Evolutionary conservation across 2,113 vertebrate genomes (phyloP).

Genomic region (Perca fluviatilis): DNA sequence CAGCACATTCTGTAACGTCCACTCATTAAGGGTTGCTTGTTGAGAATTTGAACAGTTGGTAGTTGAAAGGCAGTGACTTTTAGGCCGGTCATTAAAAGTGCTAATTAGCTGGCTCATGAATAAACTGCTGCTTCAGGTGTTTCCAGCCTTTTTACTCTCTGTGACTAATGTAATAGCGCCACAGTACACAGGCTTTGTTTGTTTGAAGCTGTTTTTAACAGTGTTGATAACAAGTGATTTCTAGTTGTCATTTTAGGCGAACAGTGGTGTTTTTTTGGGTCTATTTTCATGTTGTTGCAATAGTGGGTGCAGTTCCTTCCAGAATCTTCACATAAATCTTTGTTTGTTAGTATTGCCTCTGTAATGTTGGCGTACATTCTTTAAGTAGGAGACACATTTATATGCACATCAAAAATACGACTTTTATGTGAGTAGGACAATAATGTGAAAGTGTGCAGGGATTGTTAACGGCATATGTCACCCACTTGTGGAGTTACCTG

Average conservation of each 20-base stretch:
- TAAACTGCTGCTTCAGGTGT: constrained; percentile 5
- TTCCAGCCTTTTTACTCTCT: background rate
- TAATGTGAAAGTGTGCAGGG: background rate
- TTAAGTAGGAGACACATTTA: background rate
- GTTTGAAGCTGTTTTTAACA: background rate
- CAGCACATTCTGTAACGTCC: constrained; percentile 9
- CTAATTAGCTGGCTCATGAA: background rate
- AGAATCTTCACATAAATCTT: background rate
- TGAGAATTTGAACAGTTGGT: background rate
- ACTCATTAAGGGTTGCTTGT: background rate
- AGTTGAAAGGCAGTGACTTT: constrained; percentile 11
- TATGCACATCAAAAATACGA: background rate
- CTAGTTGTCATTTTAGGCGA: background rate
- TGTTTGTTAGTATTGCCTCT: constrained; percentile 1
- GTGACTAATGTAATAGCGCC: background rate
- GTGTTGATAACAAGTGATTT: background rate
- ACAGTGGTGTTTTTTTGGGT: background rate
- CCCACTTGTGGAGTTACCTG: background rate
- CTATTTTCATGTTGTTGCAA: background rate
- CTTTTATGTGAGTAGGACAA: background rate
- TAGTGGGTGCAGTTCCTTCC: background rate
- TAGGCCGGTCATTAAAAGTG: constrained; percentile 12
- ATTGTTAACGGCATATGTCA: background rate
- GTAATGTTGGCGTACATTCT: background rate
- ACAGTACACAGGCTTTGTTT: background rate